Percentiles rank a stretch among this genome's conserved stretches.
Evolutionary conservation across 1,140 invertebrate species (phyloP).

Genomic region (Lutraria rhynchaena): DNA sequence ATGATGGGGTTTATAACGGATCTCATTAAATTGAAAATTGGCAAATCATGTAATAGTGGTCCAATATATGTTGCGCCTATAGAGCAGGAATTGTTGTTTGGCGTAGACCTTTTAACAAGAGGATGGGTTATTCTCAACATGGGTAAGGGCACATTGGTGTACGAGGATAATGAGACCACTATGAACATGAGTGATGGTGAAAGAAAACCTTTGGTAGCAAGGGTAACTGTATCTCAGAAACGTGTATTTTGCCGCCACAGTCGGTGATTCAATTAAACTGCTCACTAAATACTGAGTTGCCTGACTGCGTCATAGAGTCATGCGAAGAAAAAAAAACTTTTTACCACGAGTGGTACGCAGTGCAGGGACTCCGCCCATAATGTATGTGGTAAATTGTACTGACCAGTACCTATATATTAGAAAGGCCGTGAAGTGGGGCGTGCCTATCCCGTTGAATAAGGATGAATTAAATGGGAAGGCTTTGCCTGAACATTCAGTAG

Average conservation of each 20-base stretch:
- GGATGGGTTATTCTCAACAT: not conserved
- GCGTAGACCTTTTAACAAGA: not conserved
- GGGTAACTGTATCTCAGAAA: not conserved
- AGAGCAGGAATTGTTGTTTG: not conserved
- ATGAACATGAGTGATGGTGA: not conserved
- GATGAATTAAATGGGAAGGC: not conserved
- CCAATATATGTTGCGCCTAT: not conserved
- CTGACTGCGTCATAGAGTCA: not conserved
- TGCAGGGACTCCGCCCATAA: not conserved
- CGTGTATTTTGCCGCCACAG: no score
- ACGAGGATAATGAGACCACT: not conserved
- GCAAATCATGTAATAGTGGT: not conserved
- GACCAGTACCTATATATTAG: not conserved
- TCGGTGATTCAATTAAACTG: no score
- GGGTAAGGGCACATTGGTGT: not conserved
- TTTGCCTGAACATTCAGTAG: not conserved
- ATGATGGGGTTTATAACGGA: not conserved
- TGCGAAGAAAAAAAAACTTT: not conserved
- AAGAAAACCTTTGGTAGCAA: not conserved
- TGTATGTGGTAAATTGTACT: slow-evolving; percentile 1
- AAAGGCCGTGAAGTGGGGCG: not conserved
- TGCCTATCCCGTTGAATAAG: not conserved
- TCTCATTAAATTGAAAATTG: not conserved
- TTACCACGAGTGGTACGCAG: not conserved
- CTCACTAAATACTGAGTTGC: no score